A percentile compares a stretch with the other conserved stretches of the same genome.
Conservation (phyloP, 2,113 vertebrate species). For the Hymenochirus boettgeri region DNA sequence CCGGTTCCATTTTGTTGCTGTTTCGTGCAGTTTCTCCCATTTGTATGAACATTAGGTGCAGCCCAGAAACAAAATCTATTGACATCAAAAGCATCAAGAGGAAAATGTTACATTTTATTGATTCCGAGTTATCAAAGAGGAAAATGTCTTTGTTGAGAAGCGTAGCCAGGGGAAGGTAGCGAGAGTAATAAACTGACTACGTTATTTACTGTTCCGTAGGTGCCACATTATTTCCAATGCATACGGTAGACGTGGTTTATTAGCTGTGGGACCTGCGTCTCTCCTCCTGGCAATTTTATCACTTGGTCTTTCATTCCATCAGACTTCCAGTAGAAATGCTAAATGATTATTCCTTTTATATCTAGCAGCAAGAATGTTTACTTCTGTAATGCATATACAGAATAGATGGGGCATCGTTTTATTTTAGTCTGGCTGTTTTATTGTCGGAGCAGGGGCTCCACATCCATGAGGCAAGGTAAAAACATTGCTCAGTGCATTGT, state of each 20-base stretch:
- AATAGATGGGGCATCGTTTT: no score
- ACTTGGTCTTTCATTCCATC: neutral
- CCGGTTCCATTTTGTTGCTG: no score
- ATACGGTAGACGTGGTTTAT: neutral
- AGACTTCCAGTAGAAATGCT: neutral
- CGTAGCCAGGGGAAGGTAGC: neutral
- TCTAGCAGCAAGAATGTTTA: neutral
- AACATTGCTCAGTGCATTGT: no score
- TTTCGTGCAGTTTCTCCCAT: no score
- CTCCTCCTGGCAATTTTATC: neutral
- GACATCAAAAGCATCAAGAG: neutral
- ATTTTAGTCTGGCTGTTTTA: no score
- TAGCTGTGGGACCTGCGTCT: neutral
- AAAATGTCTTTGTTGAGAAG: neutral
- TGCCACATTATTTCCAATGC: neutral
- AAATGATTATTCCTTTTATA: neutral
- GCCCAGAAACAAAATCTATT: neutral
- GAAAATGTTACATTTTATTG: neutral
- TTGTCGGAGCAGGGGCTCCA: no score
- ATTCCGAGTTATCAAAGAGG: neutral
- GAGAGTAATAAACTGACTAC: neutral
- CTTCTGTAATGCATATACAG: no score
- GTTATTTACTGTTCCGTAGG: neutral
- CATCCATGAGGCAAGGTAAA: no score
- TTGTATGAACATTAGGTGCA: neutral